phyloP scores from a whole-genome alignment of 2,888 invertebrate species.

The Aspidapion aeneum region DNA sequence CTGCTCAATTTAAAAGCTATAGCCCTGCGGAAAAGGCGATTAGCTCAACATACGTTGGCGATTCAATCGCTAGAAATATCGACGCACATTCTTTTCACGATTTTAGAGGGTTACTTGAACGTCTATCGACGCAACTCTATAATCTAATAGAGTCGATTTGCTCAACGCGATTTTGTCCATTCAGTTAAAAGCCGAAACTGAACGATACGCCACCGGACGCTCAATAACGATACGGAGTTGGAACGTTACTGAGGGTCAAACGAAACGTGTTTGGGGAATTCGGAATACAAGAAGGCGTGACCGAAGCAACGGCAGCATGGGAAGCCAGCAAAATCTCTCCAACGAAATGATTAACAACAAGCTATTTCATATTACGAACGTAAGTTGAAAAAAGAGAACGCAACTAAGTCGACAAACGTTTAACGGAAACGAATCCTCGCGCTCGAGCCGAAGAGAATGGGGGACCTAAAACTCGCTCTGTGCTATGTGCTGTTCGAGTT shows the following conservation, averaged over 20 bases:
- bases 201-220: background rate
- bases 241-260: constrained; percentile 2
- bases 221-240: background rate
- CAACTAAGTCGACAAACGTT: background rate
- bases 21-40: background rate
- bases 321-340: background rate
- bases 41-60: background rate
- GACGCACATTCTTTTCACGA: background rate
- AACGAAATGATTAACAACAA: background rate
- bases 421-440: background rate
- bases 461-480: background rate
- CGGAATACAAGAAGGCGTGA: constrained; percentile 5
- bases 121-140: background rate
- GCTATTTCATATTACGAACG: background rate
- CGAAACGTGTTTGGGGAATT: constrained; percentile 4
- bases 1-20: background rate
- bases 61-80: background rate
- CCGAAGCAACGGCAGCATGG: background rate
- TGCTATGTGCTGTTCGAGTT: background rate
- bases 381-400: background rate
- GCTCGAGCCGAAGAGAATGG: background rate
- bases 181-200: background rate
- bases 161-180: background rate
- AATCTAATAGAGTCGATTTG: background rate
- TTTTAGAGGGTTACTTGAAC: background rate